phyloP scores from a whole-genome alignment of 2,888 invertebrate species.

The Platynereis dumerilii region DNA sequence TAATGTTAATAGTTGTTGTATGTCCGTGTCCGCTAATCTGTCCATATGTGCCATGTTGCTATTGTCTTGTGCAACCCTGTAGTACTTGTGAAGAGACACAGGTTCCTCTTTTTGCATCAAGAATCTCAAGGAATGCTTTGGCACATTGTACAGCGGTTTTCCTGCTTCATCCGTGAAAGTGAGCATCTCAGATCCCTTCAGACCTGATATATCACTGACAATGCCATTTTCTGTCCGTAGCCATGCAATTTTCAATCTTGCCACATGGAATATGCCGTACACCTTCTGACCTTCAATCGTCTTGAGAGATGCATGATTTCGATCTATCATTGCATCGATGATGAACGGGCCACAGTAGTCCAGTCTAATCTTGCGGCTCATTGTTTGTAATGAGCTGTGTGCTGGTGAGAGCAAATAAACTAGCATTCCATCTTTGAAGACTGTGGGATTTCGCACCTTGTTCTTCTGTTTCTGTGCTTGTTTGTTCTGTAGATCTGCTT shows the following conservation, averaged over 20 bases:
- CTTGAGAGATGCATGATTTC: not conserved
- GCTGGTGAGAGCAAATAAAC: not conserved
- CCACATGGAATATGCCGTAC: not conserved
- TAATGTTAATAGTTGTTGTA: too few species aligned
- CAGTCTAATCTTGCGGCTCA: not conserved
- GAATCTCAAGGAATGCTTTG: not conserved
- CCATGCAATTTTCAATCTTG: not conserved
- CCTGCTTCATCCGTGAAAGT: not conserved
- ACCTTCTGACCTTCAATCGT: not conserved
- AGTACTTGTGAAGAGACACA: too few species aligned
- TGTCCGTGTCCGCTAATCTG: too few species aligned
- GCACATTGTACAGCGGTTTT: not conserved
- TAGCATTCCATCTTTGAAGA: not conserved
- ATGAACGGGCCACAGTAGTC: not conserved
- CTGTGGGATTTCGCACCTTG: not conserved
- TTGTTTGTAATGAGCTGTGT: not conserved
- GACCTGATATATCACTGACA: not conserved
- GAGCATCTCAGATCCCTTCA: not conserved
- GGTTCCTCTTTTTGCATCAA: too few species aligned
- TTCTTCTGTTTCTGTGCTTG: not conserved
- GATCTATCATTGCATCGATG: not conserved
- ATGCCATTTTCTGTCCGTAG: not conserved
- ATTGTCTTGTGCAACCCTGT: too few species aligned
- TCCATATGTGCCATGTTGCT: too few species aligned
- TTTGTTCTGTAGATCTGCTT: not conserved